A percentile compares a stretch with the other conserved stretches of the same genome.
Evolutionary conservation across 2,797 vertebrate genomes (phyloP).

Genomic region (Eutrigla gurnardus): DNA sequence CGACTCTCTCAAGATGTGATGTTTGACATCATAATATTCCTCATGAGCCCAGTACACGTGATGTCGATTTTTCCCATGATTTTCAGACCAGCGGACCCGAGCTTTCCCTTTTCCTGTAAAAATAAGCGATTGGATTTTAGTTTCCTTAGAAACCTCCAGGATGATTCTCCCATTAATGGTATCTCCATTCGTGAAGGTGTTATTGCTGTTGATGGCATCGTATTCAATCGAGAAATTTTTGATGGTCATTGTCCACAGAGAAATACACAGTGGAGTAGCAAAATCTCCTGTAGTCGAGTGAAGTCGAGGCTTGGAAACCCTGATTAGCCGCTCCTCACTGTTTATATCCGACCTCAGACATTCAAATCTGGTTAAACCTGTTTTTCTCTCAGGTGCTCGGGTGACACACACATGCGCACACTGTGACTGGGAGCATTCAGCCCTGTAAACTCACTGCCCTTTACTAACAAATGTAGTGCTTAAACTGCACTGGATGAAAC

Average conservation of each 20-base stretch:
- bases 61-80: fast-evolving
- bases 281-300: background rate
- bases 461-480: background rate
- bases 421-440: background rate
- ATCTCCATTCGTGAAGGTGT: slow-evolving; percentile 80
- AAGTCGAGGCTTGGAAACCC: background rate
- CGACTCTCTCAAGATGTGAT: slow-evolving; percentile 63
- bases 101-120: slow-evolving; percentile 74
- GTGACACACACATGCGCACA: background rate
- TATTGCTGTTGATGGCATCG: slow-evolving; percentile 73
- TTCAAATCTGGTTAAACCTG: slow-evolving; percentile 7
- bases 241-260: slow-evolving; percentile 63
- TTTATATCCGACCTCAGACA: background rate
- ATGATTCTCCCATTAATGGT: slow-evolving; percentile 73
- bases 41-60: slow-evolving; percentile 66
- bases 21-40: slow-evolving; percentile 72
- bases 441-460: background rate
- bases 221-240: slow-evolving; percentile 71
- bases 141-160: slow-evolving; percentile 69
- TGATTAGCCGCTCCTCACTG: fast-evolving
- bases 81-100: slow-evolving; percentile 69
- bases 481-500: no score
- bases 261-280: background rate
- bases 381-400: background rate
- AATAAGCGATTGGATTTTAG: slow-evolving; percentile 56